phyloP scores from a whole-genome alignment of 2,113 vertebrate genomes.

The Halichoeres trimaculatus region DNA sequence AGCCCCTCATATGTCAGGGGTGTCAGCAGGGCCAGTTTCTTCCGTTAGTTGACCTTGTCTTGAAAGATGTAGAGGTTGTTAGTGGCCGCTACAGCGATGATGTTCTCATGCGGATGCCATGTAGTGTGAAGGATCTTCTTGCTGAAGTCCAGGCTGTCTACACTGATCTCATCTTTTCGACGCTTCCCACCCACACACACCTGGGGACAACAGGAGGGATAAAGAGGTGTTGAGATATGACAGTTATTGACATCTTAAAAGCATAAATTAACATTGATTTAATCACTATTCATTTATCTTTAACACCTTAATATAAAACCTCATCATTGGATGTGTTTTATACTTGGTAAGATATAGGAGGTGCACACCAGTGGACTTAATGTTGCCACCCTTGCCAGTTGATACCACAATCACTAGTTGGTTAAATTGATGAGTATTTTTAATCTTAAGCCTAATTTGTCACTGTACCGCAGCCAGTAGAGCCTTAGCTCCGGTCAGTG shows the following conservation, averaged over 20 bases:
- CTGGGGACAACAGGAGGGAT: conserved; percentile 59
- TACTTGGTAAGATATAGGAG: neutral
- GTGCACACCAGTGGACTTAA: no score
- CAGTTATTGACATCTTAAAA: neutral
- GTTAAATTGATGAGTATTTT: no score
- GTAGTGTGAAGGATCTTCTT: conserved; percentile 98
- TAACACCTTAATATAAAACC: neutral
- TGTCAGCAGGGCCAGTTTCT: conserved; percentile 45
- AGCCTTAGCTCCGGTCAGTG: no score
- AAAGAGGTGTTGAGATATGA: neutral
- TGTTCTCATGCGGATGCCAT: conserved; percentile 97
- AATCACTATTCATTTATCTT: neutral
- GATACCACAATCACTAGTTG: no score
- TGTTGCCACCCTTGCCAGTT: no score
- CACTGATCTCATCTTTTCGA: conserved; percentile 95
- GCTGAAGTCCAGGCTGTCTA: conserved; percentile 98
- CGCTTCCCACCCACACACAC: conserved; percentile 95
- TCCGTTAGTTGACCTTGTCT: conserved; percentile 96
- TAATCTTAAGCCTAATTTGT: no score
- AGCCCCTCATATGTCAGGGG: conserved; percentile 22
- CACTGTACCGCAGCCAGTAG: no score
- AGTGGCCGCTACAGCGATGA: conserved; percentile 96
- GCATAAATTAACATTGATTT: neutral
- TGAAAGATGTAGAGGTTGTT: conserved; percentile 99
- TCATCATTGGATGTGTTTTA: neutral